Evolutionary conservation across 2,113 vertebrate genomes (phyloP).

Genomic region (Cavia porcellus): DNA sequence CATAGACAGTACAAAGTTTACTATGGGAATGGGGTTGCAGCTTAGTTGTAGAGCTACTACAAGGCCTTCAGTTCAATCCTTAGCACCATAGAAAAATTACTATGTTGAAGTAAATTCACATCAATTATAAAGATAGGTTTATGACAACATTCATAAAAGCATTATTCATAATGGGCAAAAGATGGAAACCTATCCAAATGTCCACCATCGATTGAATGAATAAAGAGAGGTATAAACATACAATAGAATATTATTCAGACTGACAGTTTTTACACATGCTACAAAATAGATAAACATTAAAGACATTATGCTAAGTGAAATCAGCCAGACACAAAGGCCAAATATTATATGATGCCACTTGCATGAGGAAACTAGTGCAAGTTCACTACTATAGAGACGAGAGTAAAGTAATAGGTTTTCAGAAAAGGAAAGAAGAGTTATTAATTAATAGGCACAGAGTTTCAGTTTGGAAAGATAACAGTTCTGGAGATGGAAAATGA

Average conservation of each 20-base stretch:
- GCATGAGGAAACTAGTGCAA: background rate
- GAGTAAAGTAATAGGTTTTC: background rate
- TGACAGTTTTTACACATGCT: background rate
- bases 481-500: background rate
- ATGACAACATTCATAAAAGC: background rate
- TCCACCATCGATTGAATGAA: background rate
- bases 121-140: background rate
- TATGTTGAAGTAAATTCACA: background rate
- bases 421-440: background rate
- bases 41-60: background rate
- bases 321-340: background rate
- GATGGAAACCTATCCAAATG: background rate
- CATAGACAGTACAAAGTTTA: background rate
- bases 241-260: background rate
- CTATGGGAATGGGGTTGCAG: background rate
- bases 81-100: background rate
- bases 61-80: background rate
- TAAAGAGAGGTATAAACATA: background rate
- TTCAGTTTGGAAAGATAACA: background rate
- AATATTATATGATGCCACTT: background rate
- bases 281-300: background rate
- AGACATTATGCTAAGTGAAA: background rate
- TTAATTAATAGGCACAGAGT: background rate
- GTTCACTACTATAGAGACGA: background rate
- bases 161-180: background rate